Base-by-base conservation (phyloP, 2,797 vertebrate genomes). In the Syncerus caffer region DNA sequence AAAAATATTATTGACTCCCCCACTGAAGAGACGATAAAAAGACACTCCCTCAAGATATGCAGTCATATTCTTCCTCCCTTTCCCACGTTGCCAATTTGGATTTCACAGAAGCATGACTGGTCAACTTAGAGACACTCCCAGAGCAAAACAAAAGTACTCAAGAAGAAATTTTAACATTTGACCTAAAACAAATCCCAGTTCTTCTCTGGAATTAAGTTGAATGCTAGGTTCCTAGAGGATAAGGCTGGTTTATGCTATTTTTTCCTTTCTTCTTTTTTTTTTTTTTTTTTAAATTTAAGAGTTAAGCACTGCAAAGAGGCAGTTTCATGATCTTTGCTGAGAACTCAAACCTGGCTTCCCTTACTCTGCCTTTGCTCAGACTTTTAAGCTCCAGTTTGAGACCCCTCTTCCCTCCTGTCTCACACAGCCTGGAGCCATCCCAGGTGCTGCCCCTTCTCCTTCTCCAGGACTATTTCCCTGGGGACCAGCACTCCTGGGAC, bases 171-270 rank as follows among this genome's bases (percentile, higher is more conserved):
- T 64, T 62, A 83, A 23, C 51, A 60, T 94, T 85, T 88, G 85
- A 91, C 67, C 80, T 89, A 82, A 87, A 87, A 47, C 29, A 93
- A 94, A 89, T 94, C 58, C 64, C 13, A 42, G 6, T 14, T 95
- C 62, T 55, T 96, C 90, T 90, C 89, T 86, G 79, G 74, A 91
- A 85, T 86, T 57, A 29, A 31, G 14, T n/a, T 93, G 13, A 96
- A 27, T 62, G 50, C 67, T 80, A 57, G 50, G 34, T 94, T 96
- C 60, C 80, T 87, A 7, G 71, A 94, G 76, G 42, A 60, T 57
- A 7, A 27, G 9, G 53, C 34, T 93, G 64, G 93, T 80, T 89
- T 82, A 74, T 50, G 16, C 15, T 74, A 57, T 80, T 79, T 85
- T 23, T 79, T 50, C 1, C 8, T 58, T 60, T 14, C 86, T 64